phyloP scores from a whole-genome alignment of 1,140 invertebrate species.

The Drosophila micromelanica region DNA sequence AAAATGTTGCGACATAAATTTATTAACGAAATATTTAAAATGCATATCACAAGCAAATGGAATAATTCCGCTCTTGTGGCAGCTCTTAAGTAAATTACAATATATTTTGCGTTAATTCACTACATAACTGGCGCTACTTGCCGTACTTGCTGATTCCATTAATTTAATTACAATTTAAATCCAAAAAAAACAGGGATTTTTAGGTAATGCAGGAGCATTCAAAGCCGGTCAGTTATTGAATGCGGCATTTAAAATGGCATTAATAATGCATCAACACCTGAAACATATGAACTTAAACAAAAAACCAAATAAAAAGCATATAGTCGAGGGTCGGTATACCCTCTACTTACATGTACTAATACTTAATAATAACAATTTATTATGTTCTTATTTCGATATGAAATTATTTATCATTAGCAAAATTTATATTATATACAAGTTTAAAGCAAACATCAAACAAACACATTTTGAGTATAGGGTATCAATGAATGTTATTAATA shows the following conservation, averaged over 20 bases:
- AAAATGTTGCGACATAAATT: slow-evolving; percentile 60
- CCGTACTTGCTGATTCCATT: slow-evolving; percentile 38
- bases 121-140: slow-evolving; percentile 46
- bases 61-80: slow-evolving; percentile 32
- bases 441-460: background rate
- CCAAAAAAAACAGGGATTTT: slow-evolving; percentile 70
- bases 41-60: slow-evolving; percentile 55
- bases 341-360: background rate
- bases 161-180: slow-evolving; percentile 81
- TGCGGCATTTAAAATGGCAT: slow-evolving; percentile 76
- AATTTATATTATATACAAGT: background rate
- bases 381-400: too few relatives aligned
- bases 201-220: slow-evolving; percentile 42
- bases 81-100: slow-evolving; percentile 76
- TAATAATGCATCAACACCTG: slow-evolving; percentile 80
- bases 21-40: slow-evolving; percentile 65
- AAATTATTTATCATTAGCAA: too few relatives aligned
- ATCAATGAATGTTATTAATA: too few relatives aligned
- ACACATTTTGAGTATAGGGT: too few relatives aligned
- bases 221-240: slow-evolving; percentile 46
- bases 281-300: slow-evolving; percentile 36
- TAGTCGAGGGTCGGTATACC: background rate
- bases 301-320: background rate
- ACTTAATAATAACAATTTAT: too few relatives aligned
- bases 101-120: slow-evolving; percentile 59